A percentile compares a stretch with the other conserved stretches of the same genome.
phyloP scores from a whole-genome alignment of 2,888 invertebrate genomes.

The Atrina japonica region DNA sequence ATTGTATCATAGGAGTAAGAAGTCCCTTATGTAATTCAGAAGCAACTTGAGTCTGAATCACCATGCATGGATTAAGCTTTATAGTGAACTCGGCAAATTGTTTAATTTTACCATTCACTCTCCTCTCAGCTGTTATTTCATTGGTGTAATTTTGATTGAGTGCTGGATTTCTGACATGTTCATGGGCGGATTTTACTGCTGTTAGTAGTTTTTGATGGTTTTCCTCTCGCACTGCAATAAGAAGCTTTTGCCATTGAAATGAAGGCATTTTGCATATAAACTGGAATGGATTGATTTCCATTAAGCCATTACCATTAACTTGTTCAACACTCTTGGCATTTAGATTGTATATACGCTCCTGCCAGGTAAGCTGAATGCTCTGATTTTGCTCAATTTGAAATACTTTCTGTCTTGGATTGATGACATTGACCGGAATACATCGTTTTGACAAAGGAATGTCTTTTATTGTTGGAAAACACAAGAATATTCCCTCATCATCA shows the following conservation, averaged over 20 bases:
- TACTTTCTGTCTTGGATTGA: conserved; percentile 58
- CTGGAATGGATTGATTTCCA: conserved; percentile 64
- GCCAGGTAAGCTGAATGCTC: conserved; percentile 63
- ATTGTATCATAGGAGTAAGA: conserved; percentile 69
- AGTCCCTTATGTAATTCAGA: conserved; percentile 60
- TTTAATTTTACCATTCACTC: conserved; percentile 45
- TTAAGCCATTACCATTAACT: conserved; percentile 2
- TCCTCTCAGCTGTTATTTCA: conserved; percentile 65
- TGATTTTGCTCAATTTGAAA: conserved; percentile 45
- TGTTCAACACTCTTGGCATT: conserved; percentile 24
- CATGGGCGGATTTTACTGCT: conserved; percentile 51
- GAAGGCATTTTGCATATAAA: conserved; percentile 67
- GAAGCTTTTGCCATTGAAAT: conserved; percentile 69
- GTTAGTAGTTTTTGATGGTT: conserved; percentile 57
- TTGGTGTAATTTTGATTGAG: conserved; percentile 46
- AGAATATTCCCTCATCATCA: conserved; percentile 47
- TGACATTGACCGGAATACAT: conserved; percentile 48
- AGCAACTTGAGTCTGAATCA: conserved; percentile 69
- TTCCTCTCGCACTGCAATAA: conserved; percentile 65
- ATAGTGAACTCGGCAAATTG: conserved; percentile 51
- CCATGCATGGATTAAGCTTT: conserved; percentile 51
- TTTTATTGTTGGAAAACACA: conserved; percentile 56
- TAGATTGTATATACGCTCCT: conserved; percentile 69
- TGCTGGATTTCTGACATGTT: conserved; percentile 49
- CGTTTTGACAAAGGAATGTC: conserved; percentile 43